Percentiles rank a stretch among this genome's conserved stretches.
Evolutionary conservation across 2,113 vertebrate species (phyloP).

Genomic region (Eulacestoma nigropectus): DNA sequence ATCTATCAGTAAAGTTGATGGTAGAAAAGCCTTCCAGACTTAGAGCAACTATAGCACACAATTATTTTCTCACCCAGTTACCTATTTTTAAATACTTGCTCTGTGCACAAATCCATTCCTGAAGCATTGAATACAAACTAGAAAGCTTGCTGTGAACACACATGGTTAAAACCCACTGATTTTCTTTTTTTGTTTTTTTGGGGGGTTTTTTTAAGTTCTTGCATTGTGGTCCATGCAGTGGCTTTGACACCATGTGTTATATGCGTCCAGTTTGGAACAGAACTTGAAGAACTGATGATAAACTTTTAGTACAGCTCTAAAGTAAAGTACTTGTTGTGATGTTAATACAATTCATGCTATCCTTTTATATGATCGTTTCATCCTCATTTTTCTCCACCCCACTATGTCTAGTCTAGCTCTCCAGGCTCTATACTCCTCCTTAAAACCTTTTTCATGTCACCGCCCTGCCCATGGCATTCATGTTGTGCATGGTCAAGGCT

Average conservation of each 20-base stretch:
- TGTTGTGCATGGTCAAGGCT: neutral
- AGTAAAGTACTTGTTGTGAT: neutral
- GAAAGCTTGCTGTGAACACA: neutral
- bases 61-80: neutral
- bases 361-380: neutral
- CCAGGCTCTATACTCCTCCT: neutral
- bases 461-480: neutral
- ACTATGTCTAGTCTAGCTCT: neutral
- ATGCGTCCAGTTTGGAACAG: neutral
- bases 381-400: neutral
- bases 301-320: neutral
- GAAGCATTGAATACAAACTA: neutral
- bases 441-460: neutral
- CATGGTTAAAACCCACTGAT: accelerated
- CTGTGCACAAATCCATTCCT: neutral
- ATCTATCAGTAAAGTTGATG: neutral
- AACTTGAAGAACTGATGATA: neutral
- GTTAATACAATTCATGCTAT: neutral
- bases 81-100: neutral
- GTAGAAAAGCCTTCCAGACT: neutral
- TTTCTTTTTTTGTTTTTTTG: neutral
- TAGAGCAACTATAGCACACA: neutral
- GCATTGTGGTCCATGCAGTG: neutral
- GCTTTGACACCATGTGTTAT: neutral
- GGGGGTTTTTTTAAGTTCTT: neutral